These are phyloP conservation scores for Ectobius pallidus DNA, from an alignment of 2,888 invertebrate genomes.

Conservation along the genomic window DNA sequence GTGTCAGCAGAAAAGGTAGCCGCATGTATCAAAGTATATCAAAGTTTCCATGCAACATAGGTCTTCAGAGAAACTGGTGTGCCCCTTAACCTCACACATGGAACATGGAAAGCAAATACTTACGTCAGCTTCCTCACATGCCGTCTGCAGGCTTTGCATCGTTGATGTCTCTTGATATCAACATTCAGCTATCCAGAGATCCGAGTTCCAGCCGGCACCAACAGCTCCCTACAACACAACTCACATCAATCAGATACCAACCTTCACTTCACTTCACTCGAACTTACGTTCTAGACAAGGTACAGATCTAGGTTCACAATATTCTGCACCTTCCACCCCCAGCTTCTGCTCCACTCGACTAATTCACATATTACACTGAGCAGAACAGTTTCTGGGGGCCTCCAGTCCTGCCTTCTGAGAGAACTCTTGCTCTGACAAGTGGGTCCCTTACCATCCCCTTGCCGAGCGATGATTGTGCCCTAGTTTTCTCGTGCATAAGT, in stretches of 20 bases:
- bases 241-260: too few relatives aligned
- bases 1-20: too few relatives aligned
- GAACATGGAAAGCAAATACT: too few relatives aligned
- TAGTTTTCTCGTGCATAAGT: not conserved
- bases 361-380: not conserved
- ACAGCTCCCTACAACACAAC: too few relatives aligned
- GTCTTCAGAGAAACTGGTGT: too few relatives aligned
- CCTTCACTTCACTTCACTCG: too few relatives aligned
- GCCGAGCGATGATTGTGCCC: not conserved
- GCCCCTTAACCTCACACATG: too few relatives aligned
- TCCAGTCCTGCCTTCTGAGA: constrained; percentile 41
- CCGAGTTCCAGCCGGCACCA: constrained; percentile 26
- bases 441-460: constrained; percentile 26
- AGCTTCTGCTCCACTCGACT: not conserved
- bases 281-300: too few relatives aligned
- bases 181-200: constrained; percentile 56
- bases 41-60: too few relatives aligned
- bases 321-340: not conserved
- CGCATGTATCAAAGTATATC: too few relatives aligned
- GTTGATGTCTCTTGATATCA: constrained; percentile 56
- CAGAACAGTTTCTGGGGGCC: not conserved
- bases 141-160: constrained; percentile 71
- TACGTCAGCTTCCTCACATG: constrained; percentile 70
- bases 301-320: constrained; percentile 16
- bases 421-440: constrained; percentile 30